Evolutionary conservation across 2,888 invertebrate species (phyloP).

Genomic region (Andrena dorsata): DNA sequence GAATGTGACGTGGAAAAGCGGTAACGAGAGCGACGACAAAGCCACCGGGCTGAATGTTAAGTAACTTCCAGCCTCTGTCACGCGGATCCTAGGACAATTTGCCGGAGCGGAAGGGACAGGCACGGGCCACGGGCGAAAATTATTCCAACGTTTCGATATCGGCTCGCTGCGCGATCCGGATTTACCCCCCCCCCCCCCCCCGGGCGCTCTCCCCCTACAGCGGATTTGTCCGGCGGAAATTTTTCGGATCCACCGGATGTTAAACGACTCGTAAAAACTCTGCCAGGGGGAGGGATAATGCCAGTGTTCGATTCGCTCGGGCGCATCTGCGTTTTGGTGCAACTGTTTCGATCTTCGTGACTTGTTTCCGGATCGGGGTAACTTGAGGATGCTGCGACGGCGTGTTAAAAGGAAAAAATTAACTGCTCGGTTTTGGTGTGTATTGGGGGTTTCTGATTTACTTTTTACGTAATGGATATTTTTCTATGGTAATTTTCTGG

Average conservation of each 20-base stretch:
- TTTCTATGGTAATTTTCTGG: too few species aligned
- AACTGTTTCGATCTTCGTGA: not conserved
- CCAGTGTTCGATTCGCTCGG: not conserved
- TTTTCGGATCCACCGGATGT: conserved; percentile 19
- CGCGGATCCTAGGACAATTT: not conserved
- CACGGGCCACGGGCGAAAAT: not conserved
- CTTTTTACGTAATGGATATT: too few species aligned
- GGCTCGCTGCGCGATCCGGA: not conserved
- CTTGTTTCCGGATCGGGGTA: not conserved
- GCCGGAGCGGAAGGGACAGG: not conserved
- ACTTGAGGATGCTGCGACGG: not conserved
- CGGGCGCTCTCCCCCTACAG: not conserved
- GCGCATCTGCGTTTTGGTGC: not conserved
- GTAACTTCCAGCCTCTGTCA: not conserved
- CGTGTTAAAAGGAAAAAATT: not conserved
- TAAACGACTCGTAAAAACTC: conserved; percentile 22
- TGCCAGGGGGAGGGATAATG: not conserved
- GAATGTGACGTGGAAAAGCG: not conserved
- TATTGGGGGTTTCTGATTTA: too few species aligned
- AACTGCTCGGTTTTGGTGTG: too few species aligned
- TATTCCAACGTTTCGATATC: conserved; percentile 12
- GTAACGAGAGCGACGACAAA: conserved; percentile 31
- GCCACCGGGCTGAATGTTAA: not conserved
- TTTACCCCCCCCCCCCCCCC: too few species aligned
- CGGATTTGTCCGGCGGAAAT: conserved; percentile 19